phyloP scores from a whole-genome alignment of 2,888 invertebrate genomes.

The Hypomecis punctinalis region DNA sequence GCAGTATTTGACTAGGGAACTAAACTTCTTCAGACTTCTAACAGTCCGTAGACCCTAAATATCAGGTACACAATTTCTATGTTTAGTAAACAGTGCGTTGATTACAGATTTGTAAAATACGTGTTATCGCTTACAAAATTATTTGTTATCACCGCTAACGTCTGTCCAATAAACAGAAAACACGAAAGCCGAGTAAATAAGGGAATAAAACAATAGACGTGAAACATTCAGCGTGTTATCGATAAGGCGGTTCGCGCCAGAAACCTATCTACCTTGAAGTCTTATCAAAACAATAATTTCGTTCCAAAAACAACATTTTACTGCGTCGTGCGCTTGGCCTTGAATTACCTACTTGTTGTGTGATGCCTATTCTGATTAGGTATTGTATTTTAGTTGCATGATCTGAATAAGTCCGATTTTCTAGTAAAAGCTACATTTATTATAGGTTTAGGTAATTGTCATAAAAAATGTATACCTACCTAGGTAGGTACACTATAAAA shows the following conservation, averaged over 20 bases:
- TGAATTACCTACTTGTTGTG: conserved; percentile 58
- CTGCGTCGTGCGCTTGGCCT: conserved; percentile 58
- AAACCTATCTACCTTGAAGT: conserved; percentile 59
- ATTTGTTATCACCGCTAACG: not conserved
- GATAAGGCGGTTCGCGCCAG: conserved; percentile 52
- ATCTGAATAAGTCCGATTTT: no score
- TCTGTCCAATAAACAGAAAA: conserved; percentile 2
- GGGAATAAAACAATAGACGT: conserved; percentile 35
- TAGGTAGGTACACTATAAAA: not conserved
- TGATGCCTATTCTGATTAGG: conserved; percentile 36
- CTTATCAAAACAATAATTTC: conserved; percentile 70
- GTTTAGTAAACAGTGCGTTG: no score
- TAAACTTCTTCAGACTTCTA: no score
- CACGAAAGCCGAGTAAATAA: conserved; percentile 8
- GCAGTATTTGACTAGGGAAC: no score
- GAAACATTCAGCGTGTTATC: conserved; percentile 52
- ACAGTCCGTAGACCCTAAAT: no score
- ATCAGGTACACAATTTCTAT: no score
- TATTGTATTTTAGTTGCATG: conserved; percentile 18
- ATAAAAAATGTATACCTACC: not conserved
- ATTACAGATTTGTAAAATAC: no score
- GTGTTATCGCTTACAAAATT: conserved; percentile 1
- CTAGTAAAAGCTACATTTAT: not conserved
- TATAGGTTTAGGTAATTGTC: not conserved
- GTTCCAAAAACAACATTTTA: conserved; percentile 63